Evolutionary conservation across 2,888 invertebrate species (phyloP).

Genomic region (Lepidocyrtoides sp.): DNA sequence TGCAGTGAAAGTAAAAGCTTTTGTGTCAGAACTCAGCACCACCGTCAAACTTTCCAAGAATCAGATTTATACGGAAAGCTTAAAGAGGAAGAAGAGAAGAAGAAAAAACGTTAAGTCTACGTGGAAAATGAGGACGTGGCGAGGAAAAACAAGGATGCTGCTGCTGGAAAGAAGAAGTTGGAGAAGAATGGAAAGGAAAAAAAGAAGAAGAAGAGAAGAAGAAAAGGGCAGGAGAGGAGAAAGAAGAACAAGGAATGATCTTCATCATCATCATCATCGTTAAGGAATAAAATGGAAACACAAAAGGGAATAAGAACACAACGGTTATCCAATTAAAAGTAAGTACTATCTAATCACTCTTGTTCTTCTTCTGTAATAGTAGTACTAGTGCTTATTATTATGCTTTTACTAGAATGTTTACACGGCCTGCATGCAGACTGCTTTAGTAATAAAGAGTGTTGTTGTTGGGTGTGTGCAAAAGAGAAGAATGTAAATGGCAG

Average conservation of each 20-base stretch:
- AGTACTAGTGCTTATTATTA: neutral
- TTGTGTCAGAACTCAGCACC: constrained; percentile 35
- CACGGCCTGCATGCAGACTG: neutral
- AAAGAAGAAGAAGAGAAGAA: neutral
- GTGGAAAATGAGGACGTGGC: neutral
- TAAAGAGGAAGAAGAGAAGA: neutral
- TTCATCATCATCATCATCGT: neutral
- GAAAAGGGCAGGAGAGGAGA: constrained; percentile 6
- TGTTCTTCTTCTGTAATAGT: neutral
- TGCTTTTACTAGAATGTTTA: neutral
- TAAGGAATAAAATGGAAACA: constrained; percentile 31
- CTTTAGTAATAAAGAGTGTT: no score
- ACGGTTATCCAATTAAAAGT: constrained; percentile 67
- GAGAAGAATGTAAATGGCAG: neutral
- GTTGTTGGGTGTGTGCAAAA: neutral
- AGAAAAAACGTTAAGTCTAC: constrained; percentile 19
- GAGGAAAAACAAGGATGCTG: neutral
- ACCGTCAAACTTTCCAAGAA: neutral
- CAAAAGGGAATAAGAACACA: constrained; percentile 1
- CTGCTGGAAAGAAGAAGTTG: neutral
- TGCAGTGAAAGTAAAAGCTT: neutral
- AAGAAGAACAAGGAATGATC: neutral
- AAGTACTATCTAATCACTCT: constrained; percentile 64
- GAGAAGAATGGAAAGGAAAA: neutral
- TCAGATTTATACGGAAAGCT: constrained; percentile 13